phyloP scores from a whole-genome alignment of 2,797 vertebrate genomes.

The Betta splendens region DNA sequence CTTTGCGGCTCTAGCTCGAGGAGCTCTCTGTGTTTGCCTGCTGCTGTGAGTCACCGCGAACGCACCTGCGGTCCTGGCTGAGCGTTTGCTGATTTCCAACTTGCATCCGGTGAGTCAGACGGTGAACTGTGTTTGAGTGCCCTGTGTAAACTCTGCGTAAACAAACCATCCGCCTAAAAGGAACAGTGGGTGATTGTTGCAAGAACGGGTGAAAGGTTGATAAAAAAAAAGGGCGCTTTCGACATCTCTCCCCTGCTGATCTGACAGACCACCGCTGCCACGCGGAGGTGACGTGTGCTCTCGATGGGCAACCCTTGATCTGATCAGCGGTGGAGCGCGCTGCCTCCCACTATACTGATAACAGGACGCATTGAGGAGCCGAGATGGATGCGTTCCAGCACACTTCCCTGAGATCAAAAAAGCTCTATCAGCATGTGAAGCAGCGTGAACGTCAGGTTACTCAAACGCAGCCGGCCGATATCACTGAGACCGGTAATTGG shows the following conservation, averaged over 20 bases:
- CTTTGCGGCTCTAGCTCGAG: too few species aligned
- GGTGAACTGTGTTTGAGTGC: neutral
- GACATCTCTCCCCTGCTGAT: conserved; percentile 9
- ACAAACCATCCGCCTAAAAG: conserved; percentile 12
- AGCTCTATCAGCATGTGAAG: conserved; percentile 3
- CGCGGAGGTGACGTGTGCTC: conserved; percentile 43
- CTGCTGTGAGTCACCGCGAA: conserved; percentile 14
- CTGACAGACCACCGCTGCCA: conserved; percentile 44
- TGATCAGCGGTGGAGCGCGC: conserved; percentile 55
- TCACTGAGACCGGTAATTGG: conserved; percentile 24
- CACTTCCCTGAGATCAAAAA: too few species aligned
- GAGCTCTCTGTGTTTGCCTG: too few species aligned
- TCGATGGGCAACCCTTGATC: conserved; percentile 65
- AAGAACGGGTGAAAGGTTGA: conserved; percentile 27
- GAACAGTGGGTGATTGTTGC: conserved; percentile 15
- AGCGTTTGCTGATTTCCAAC: conserved; percentile 1
- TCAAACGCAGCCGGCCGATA: conserved; percentile 13
- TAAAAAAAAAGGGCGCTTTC: conserved; percentile 19
- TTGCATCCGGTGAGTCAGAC: neutral
- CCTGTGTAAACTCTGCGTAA: conserved; percentile 10
- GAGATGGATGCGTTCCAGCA: conserved; percentile 39
- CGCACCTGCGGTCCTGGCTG: conserved; percentile 12
- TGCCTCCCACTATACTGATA: conserved; percentile 49
- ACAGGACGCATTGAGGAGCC: conserved; percentile 11
- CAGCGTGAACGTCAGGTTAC: conserved; percentile 14